phyloP scores from a whole-genome alignment of 2,888 invertebrate species.

The Camponotus fellah region DNA sequence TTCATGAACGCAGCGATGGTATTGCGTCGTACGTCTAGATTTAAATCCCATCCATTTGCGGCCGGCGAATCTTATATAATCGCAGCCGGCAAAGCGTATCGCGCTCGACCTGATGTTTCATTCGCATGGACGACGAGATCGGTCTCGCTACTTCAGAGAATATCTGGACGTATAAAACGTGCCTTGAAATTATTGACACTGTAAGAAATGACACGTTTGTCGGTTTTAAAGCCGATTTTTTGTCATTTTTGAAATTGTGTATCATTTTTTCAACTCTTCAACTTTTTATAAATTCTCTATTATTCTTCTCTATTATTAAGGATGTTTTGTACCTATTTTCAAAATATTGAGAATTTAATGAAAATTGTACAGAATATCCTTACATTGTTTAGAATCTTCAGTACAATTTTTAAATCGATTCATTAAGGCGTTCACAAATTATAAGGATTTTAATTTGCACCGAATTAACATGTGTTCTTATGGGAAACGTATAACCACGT shows the following conservation, averaged over 20 bases:
- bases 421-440: no score
- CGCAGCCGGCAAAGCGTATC: constrained; percentile 30
- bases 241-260: no score
- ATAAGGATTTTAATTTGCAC: no score
- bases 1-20: constrained; percentile 29
- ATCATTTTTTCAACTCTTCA: background rate
- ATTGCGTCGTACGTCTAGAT: constrained; percentile 46
- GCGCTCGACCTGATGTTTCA: constrained; percentile 27
- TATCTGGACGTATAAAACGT: background rate
- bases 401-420: no score
- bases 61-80: constrained; percentile 51
- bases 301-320: no score
- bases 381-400: no score
- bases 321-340: no score
- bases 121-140: background rate
- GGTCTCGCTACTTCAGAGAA: background rate
- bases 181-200: background rate
- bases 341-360: no score
- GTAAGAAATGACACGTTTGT: background rate
- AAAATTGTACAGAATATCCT: no score
- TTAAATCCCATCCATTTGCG: constrained; percentile 51
- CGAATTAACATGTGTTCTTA: no score
- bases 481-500: no score
- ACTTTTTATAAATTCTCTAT: no score
- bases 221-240: background rate